These are phyloP conservation scores for Labeo rohita DNA, from an alignment of 2,113 vertebrate genomes.

Conservation along the genomic window DNA sequence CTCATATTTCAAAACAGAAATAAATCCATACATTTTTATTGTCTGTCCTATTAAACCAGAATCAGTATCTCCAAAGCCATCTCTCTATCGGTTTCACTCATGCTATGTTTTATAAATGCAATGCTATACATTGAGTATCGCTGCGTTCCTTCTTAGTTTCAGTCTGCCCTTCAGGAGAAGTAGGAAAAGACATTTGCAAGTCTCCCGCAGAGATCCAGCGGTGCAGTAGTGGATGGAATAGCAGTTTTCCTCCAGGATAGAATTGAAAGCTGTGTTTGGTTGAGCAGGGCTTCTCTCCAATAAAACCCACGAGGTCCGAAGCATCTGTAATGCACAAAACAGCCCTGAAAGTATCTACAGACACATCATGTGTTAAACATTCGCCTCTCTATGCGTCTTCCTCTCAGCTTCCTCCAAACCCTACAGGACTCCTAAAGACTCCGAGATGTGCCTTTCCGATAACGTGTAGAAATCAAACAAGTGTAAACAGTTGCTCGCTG, in stretches of 20 bases:
- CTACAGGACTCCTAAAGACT: slow-evolving; percentile 3
- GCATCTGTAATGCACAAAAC: slow-evolving; percentile 27
- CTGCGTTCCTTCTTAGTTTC: background rate
- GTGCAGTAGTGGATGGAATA: background rate
- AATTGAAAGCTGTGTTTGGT: background rate
- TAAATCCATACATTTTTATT: background rate
- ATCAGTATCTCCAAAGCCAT: background rate
- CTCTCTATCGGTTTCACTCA: background rate
- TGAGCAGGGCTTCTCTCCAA: background rate
- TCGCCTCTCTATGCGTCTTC: background rate
- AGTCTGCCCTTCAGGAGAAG: background rate
- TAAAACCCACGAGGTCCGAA: background rate
- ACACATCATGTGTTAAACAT: background rate
- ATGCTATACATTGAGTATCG: background rate
- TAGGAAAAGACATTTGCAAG: background rate
- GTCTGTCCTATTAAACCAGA: slow-evolving; percentile 1
- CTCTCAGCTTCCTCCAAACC: background rate
- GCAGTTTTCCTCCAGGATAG: background rate
- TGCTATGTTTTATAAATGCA: background rate
- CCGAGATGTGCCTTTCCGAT: slow-evolving; percentile 69
- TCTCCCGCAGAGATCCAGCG: slow-evolving; percentile 2
- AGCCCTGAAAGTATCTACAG: slow-evolving; percentile 26
- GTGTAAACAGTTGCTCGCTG: slow-evolving; percentile 68
- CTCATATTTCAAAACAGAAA: background rate
- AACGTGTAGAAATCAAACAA: slow-evolving; percentile 68